Base-by-base conservation (phyloP, 2,888 invertebrate genomes). In the Nemotelus nigrinus region DNA sequence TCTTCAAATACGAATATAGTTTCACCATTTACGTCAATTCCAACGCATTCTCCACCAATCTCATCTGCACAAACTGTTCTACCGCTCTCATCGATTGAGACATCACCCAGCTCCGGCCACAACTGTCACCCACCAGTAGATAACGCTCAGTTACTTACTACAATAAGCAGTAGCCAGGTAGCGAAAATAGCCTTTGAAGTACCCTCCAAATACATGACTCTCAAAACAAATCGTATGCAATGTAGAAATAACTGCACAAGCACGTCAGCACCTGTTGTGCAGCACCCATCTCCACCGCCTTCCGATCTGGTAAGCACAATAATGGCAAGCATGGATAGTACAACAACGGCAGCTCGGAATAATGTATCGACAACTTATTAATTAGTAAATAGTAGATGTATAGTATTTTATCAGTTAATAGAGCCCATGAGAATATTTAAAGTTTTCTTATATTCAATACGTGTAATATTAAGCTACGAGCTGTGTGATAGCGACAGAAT, bases 291-390 rank as follows among this genome's bases (percentile, higher is more conserved):
- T 39, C 77, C 82, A 48, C 70, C 80, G 41, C 65, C 81, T 55
- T 78, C 85, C 55, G 87, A 87, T 82, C 83, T 87, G 67, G 82
- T 87, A n/a, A 86, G 86, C 80, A 86, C 87, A 39, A 87, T 87
- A 43, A 86, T 87, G 84, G 87, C 87, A 79, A 85, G 87, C 82
- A 87, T 87, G 87, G 87, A 87, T 81, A 80, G 70, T 77, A 77
- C 79, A 64, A 82, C 82, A 76, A 83, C 82, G 57, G 77, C 80
- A 48, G 78, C 79, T 76, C 79, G 82, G 60, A 81, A 78, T 48
- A 82, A 82, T 79, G 78, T 82, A 79, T 70, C 80, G 44, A 76
- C 76, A 39, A 78, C 75, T 63, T 78, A 77, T 65, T 78, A 72
- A 75, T 8, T 57, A 45, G 25, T 44, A 39, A 25, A 58, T 57